Conservation (phyloP, 2,113 vertebrate genomes). For the Myocastor coypus region DNA sequence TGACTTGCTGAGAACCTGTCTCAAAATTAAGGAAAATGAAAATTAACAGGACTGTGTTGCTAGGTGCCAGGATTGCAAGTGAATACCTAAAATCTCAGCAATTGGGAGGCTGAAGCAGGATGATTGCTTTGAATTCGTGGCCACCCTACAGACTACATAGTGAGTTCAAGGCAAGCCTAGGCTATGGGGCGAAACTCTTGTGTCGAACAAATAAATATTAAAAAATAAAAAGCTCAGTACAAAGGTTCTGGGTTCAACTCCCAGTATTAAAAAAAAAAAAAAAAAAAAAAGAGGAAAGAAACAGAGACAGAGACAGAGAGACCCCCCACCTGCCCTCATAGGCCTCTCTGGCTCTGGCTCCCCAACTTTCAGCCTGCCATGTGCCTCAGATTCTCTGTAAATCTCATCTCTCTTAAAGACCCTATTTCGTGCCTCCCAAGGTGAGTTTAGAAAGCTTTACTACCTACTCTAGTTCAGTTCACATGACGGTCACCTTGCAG, state of each 20-base stretch:
- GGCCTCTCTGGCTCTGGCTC: no score
- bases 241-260: no score
- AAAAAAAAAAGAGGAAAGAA: background rate
- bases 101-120: background rate
- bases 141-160: background rate
- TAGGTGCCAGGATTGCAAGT: background rate
- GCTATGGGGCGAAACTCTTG: background rate
- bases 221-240: no score
- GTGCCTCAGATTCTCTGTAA: no score
- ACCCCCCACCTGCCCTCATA: no score
- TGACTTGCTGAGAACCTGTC: background rate
- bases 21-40: background rate
- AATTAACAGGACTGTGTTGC: background rate
- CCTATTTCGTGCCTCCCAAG: no score
- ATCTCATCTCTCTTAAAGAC: no score
- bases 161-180: background rate
- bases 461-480: no score
- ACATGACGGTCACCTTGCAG: no score
- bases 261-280: background rate
- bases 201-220: background rate
- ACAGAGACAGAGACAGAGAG: no score
- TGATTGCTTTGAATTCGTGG: background rate
- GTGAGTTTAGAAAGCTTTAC: no score
- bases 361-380: no score
- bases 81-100: background rate